Base-by-base conservation (phyloP, 92 coral and sea anemone species). In the Diadumene lineata region DNA sequence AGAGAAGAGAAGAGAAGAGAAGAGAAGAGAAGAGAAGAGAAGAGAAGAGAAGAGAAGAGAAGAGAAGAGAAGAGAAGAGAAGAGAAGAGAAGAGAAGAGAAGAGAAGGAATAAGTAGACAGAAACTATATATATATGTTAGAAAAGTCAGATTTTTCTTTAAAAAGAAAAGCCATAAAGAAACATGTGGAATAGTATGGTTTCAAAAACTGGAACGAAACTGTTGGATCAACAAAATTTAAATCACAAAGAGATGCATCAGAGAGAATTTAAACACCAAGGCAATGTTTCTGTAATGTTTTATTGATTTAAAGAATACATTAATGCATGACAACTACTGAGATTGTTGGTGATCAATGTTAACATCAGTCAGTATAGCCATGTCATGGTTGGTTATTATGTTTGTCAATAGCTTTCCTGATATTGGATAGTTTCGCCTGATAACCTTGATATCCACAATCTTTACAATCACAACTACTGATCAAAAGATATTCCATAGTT, bases 401-500 rank as follows among this genome's bases (percentile, higher is more conserved):
- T 33, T 72, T 56, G 43, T 6, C 30, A 17, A 72, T 72, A 38
- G 33, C 56, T 43, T 31, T 32, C 66, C 31, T 61, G 30, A 28
- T 72, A 60, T 72, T 27, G 33, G 30, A 29, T 4, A 84, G 67
- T 30, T 77, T 86, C 9, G 60, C 30, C 48, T 81, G 60, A 31
- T 76, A 63, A 10, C 44, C 85, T 26, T 46, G 56, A 46, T 67
- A 70, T 34, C 72, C 92, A 53, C 97, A 92, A 28, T 62, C 60
- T 55, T 72, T 81, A 70, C 97, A 92, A 46, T 56, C 66, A 66
- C 97, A 92, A 23, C 65, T 67, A 29, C 82, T 79, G 15, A 92
- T 89, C 56, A 86, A 78, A 7, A 79, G 72, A 28, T 88, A 92
- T 27, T 79, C 73, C n/a, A 84, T 73, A 18, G 21, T 55, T 66